Evolutionary conservation across 2,797 vertebrate genomes (phyloP).

Genomic region (Sebastolobus alascanus): DNA sequence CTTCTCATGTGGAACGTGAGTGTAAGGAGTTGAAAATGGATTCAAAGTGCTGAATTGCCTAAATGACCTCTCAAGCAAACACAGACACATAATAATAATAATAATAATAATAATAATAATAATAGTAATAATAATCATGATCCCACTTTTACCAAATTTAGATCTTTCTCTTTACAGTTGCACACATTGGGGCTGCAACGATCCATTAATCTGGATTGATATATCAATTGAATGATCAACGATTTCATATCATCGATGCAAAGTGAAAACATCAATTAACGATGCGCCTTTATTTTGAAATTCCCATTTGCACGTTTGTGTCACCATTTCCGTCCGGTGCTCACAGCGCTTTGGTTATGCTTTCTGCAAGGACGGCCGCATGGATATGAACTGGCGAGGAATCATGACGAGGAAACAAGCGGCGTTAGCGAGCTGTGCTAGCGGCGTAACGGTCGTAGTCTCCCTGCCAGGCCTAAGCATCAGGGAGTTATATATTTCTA

Average conservation of each 20-base stretch:
- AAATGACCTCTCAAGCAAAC: background rate
- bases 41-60: conserved; percentile 25
- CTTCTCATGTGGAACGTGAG: conserved; percentile 13
- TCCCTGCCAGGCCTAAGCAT: background rate
- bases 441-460: fast-evolving
- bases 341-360: too few relatives aligned
- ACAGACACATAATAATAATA: background rate
- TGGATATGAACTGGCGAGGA: too few relatives aligned
- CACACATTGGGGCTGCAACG: background rate
- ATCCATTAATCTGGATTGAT: too few relatives aligned
- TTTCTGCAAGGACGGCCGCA: too few relatives aligned
- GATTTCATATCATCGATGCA: too few relatives aligned
- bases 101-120: background rate
- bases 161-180: conserved; percentile 4
- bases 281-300: too few relatives aligned
- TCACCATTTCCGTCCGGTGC: too few relatives aligned
- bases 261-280: too few relatives aligned
- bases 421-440: background rate
- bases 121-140: background rate
- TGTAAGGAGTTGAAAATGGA: conserved; percentile 26
- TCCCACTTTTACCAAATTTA: background rate
- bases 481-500: too few relatives aligned
- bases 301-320: too few relatives aligned
- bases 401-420: too few relatives aligned
- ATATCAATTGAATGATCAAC: too few relatives aligned